Evolutionary conservation across 2,113 vertebrate genomes (phyloP), one percentile per base, ranked within the genome.

Genomic region (Hyperoodon ampullatus): DNA sequence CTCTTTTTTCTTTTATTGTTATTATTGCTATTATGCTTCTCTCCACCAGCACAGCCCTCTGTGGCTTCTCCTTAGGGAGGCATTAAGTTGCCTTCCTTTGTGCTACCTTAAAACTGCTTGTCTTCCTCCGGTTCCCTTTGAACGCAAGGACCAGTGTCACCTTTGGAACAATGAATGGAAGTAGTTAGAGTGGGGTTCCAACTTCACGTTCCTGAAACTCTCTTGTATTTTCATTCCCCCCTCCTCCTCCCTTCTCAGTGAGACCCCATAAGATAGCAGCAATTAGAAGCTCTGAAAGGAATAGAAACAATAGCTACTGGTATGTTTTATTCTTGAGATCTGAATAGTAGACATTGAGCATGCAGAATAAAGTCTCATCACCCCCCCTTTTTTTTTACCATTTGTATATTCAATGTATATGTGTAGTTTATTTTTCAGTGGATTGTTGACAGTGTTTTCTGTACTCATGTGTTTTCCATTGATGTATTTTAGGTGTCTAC

Each of bases 81-180:
- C 93, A 94, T 94, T 77, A 92, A 93, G 86, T 93, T 96, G 83
- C 93, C 78, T 96, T 93, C 90, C 89, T 95, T 97, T 97, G 93
- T 71, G 78, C 91, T 81, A 88, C 78, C 91, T 97, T 80, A 92
- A 97, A 96, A 82, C 93, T 26, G 71, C 93, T 77, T 80, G 88
- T 96, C 82, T 83, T 96, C 65, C 83, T 68, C n/a, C 44, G 33
- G 66, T 61, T 95, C 55, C 35, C 53, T 97, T 95, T 84, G 89
- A 74, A 82, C 63, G 47, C 35, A 30, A 66, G 55, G 82, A 84
- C 80, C 80, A 93, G 70, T 81, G 90, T 95, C 97, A 92, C 78
- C 96, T 97, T 78, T 80, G 94, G 66, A 89, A 95, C 61, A 88
- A 72, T 92, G 87, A 92, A 90, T 61, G 86, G 78, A 82, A 55